A percentile compares a stretch with the other conserved stretches of the same genome.
phyloP scores from a whole-genome alignment of 30 jellyfish, hydroid and myxozoan genomes.

The Sanderia malayensis region DNA sequence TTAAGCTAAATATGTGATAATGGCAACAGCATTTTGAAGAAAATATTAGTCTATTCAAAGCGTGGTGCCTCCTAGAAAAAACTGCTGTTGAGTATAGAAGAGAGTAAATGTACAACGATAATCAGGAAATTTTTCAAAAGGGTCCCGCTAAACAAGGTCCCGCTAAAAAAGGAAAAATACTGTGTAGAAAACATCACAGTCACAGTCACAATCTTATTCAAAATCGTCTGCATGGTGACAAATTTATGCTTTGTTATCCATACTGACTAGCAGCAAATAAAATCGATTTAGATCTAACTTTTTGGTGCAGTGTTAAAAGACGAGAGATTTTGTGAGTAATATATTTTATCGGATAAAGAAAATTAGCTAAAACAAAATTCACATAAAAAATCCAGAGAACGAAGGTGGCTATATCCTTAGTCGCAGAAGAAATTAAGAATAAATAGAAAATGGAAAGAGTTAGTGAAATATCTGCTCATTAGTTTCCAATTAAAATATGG shows the following conservation, averaged over 20 bases:
- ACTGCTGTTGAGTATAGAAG: no score
- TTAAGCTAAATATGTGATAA: neutral
- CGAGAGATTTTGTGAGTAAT: neutral
- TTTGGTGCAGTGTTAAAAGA: conserved; percentile 1
- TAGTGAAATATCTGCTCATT: neutral
- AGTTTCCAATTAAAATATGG: no score
- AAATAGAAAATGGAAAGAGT: neutral
- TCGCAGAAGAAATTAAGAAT: neutral
- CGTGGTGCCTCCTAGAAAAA: conserved; percentile 4
- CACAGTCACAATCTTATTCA: no score
- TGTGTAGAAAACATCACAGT: no score
- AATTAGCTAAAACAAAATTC: neutral
- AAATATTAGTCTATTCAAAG: neutral
- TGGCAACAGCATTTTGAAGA: neutral
- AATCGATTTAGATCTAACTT: neutral
- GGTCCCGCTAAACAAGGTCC: no score
- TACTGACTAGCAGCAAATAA: no score
- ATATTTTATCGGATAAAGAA: neutral
- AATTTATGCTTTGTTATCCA: no score
- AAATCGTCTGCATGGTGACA: no score
- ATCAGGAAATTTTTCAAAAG: no score
- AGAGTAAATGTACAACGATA: no score
- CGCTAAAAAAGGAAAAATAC: no score
- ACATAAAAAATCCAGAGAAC: neutral
- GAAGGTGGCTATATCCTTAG: neutral